A percentile compares a stretch with the other conserved stretches of the same genome.
Conservation (phyloP, 2,797 vertebrate species). For the Urocyon cinereoargenteus region DNA sequence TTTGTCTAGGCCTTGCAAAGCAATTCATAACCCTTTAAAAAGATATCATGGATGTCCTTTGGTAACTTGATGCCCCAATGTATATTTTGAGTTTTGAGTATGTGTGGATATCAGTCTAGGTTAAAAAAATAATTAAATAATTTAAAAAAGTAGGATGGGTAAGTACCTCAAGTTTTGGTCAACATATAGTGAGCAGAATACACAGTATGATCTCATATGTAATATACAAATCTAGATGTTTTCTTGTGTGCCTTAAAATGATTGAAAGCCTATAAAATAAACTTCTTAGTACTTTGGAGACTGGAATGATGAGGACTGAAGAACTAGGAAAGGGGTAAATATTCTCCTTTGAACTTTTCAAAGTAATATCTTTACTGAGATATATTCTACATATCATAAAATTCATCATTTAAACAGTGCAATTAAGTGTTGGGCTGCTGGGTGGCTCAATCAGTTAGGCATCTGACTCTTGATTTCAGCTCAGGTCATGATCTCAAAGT, state of each 20-base stretch:
- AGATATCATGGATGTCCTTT: not conserved
- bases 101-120: not conserved
- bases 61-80: not conserved
- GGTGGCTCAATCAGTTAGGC: not conserved
- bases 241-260: not conserved
- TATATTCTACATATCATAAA: not conserved
- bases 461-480: not conserved
- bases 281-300: not conserved
- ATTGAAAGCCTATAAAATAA: not conserved
- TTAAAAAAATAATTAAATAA: not conserved
- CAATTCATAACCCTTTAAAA: not conserved
- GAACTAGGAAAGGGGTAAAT: not conserved
- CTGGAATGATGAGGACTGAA: not conserved
- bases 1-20: not conserved
- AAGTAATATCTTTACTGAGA: not conserved
- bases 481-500: not conserved
- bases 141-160: not conserved
- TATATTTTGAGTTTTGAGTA: conserved; percentile 26
- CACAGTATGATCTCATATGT: not conserved
- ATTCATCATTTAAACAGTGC: not conserved
- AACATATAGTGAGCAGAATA: not conserved
- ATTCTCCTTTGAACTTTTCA: not conserved
- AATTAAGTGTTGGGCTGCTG: not conserved
- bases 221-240: not conserved
- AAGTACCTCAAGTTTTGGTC: not conserved